phyloP scores from a whole-genome alignment of 2,113 vertebrate genomes.

The Phrynocephalus versicolor region DNA sequence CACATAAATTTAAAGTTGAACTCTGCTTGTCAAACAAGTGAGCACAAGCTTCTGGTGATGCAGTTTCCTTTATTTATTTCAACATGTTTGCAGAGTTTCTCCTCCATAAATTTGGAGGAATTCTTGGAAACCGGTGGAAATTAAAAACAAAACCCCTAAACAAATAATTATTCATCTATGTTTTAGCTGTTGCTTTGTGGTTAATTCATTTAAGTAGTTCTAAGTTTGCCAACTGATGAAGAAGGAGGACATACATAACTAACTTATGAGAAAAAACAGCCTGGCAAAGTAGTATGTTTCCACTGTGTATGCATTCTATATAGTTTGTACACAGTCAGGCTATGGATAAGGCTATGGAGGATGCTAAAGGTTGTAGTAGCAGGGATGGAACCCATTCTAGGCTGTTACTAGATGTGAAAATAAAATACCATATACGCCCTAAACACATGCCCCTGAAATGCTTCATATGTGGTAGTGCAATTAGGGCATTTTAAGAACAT shows the following conservation, averaged over 20 bases:
- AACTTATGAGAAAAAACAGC: background rate
- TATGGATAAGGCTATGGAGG: background rate
- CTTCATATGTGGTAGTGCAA: too few species aligned
- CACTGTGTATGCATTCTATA: background rate
- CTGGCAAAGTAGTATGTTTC: background rate
- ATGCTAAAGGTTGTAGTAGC: too few species aligned
- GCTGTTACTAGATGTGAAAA: too few species aligned
- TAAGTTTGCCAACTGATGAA: background rate
- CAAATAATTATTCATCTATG: background rate
- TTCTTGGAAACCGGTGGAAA: background rate
- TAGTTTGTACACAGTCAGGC: background rate
- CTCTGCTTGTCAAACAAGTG: background rate
- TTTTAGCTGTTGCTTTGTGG: background rate
- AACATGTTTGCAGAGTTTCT: background rate
- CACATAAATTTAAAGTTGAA: background rate
- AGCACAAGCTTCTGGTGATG: background rate
- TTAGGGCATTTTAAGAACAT: too few species aligned
- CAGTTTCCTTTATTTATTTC: background rate
- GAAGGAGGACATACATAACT: background rate
- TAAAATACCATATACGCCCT: too few species aligned
- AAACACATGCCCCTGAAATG: too few species aligned
- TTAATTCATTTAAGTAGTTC: background rate
- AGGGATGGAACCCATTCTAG: background rate
- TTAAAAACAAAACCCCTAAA: background rate
- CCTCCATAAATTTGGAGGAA: background rate